Evolutionary conservation across 2,888 invertebrate species (phyloP), one percentile per base, ranked within the genome.

Genomic region (Silvanus unidentatus): DNA sequence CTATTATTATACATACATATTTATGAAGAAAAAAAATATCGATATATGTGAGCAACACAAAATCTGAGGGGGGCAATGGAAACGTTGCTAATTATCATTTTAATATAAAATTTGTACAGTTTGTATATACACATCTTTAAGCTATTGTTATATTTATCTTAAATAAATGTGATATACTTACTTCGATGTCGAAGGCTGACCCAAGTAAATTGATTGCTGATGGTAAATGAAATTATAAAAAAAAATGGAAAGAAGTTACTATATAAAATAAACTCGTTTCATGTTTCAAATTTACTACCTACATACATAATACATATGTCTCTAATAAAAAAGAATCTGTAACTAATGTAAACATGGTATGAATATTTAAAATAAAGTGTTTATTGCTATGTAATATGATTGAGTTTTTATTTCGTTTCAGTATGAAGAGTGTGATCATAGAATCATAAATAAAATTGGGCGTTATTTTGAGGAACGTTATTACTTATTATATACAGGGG

Each of bases 131-230:
- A 67, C 66, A 52, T 57, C 58, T 62, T 59, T 53, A 55, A 60
- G 53, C 32, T 50, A 58, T 57, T 57, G 61, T 60, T 62, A 62
- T 59, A 56, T 28, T 10, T n/a, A 22, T 8, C 3, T 22, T 65
- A 63, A 59, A 59, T 66, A 58, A 63, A 66, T 68, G 67, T 68
- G 64, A 68, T 65, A 63, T 32, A 63, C 53, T 56, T 60, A 59
- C 61, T 60, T 62, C 58, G 52, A 49, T 52, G 43, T 47, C 48
- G 51, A 42, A 43, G 27, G 34, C 32, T 22, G 22, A 22, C 22
- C 22, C 4, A 22, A 22, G n/a, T n/a, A n/a, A 5, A 22, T 5
- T 22, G 22, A 32, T 32, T 32, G 28, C 5, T 32, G 32, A 3
- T 22, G 32, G 12, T n/a, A 32, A 32, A 5, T 11, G n/a, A 32